These are phyloP conservation scores for Anoplolepis gracilipes DNA, from an alignment of 1,140 invertebrate species.

Conservation along the genomic window DNA sequence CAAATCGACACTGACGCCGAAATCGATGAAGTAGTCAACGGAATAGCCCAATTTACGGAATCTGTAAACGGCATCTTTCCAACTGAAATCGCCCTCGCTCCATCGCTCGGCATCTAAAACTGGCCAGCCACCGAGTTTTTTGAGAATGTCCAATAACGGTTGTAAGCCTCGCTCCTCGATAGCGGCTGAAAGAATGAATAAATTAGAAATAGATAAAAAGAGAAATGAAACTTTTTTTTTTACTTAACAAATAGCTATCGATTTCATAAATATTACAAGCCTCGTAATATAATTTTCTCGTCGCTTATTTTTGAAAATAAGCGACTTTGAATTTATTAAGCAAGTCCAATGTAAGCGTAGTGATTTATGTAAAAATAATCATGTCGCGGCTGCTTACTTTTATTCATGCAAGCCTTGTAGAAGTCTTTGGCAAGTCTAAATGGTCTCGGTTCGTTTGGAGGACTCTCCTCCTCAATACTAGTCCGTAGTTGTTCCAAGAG, in stretches of 20 bases:
- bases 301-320: too few species aligned
- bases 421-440: slow-evolving; percentile 92
- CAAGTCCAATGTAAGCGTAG: not conserved
- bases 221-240: not conserved
- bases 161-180: slow-evolving; percentile 91
- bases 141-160: slow-evolving; percentile 90
- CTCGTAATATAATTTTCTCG: not conserved
- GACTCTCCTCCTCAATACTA: slow-evolving; percentile 90
- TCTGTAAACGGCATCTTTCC: slow-evolving; percentile 93
- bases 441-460: slow-evolving; percentile 89
- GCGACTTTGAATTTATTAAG: not conserved
- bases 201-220: slow-evolving; percentile 73
- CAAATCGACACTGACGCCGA: slow-evolving; percentile 95
- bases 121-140: slow-evolving; percentile 95
- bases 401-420: slow-evolving; percentile 95
- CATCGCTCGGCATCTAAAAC: slow-evolving; percentile 92
- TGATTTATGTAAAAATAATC: not conserved
- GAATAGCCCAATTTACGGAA: slow-evolving; percentile 93
- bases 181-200: slow-evolving; percentile 86
- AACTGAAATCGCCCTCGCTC: slow-evolving; percentile 91
- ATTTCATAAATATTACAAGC: not conserved
- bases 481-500: slow-evolving; percentile 92
- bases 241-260: not conserved
- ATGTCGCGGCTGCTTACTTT: slow-evolving; percentile 87
- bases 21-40: slow-evolving; percentile 96